These are phyloP conservation scores for Oxytorus armatus DNA, from an alignment of 2,888 invertebrate species.

Conservation along the genomic window DNA sequence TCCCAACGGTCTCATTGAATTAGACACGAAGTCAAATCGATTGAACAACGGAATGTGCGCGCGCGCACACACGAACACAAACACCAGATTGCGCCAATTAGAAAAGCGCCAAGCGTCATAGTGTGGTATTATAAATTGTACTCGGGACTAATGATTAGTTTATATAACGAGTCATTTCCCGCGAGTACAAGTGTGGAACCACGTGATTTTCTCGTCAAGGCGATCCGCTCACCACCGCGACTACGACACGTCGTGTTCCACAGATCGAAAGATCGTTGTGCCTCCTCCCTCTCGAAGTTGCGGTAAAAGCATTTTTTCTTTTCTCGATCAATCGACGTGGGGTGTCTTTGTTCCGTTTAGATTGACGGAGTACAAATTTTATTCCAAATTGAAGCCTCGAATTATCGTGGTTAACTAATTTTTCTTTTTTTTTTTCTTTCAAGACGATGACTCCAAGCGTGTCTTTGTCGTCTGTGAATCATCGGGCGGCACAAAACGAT, in stretches of 20 bases:
- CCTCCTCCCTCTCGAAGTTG: constrained; percentile 47
- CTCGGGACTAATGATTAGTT: constrained; percentile 81
- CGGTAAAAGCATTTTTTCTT: neutral
- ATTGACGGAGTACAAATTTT: neutral
- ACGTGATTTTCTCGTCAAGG: constrained; percentile 83
- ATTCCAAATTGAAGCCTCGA: constrained; percentile 55
- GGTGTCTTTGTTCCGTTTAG: constrained; percentile 19
- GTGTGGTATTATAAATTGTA: constrained; percentile 46
- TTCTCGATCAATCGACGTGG: neutral
- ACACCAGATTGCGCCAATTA: constrained; percentile 24
- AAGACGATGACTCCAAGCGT: neutral
- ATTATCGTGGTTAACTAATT: constrained; percentile 44
- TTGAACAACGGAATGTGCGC: constrained; percentile 68
- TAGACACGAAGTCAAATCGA: constrained; percentile 65
- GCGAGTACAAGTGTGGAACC: constrained; percentile 71
- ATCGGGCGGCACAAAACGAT: neutral
- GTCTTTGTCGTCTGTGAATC: constrained; percentile 6
- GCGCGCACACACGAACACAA: no score
- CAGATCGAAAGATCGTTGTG: constrained; percentile 65
- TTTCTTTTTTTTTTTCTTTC: neutral
- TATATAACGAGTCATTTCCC: constrained; percentile 84
- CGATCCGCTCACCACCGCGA: constrained; percentile 81
- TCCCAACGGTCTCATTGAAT: constrained; percentile 71
- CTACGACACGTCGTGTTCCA: constrained; percentile 64
- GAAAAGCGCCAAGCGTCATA: constrained; percentile 6